Evolutionary conservation across 2,888 invertebrate species (phyloP), one percentile per base, ranked within the genome.

Genomic region (Drosophila barbarae): DNA sequence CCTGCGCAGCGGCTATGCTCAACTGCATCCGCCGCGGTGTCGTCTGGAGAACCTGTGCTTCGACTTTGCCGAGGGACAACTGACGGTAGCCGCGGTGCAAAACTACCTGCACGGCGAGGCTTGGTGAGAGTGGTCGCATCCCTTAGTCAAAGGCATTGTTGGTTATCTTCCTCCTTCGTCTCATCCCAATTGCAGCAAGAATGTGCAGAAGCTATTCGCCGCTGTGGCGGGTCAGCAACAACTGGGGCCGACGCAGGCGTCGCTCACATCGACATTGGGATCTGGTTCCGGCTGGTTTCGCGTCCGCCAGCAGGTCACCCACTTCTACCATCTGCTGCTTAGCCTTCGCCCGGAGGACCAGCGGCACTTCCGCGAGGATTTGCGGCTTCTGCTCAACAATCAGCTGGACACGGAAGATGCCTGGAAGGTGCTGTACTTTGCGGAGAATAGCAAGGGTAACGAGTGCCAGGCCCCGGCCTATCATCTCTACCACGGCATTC

Each of bases 401-500:
- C 78, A 83, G 46, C 67, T 85, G 35, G 80, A 79, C 34, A 56
- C 59, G 34, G 83, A 47, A 1, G 32, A 85, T 4, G 67, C 76
- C 4, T 82, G 87, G 72, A 86, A 88, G 41, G 47, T 72, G 0
- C 61, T 89, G 0, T 87, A 87, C 46, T 85, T 84, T 50, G 87
- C 88, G 4, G 86, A 87, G 64, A 84, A 82, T 41, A 72, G 60
- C 34, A 86, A 87, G 35, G 89, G 88, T 1, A 89, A 89, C 58
- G 85, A 88, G 23, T 88, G 88, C 39, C 81, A 79, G 42, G 75
- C 86, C 3, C 80, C 90, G 7, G 84, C 86, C 3, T 89, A 89
- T 80, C 90, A 90, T 59, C 72, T 89, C 5, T 77, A 89, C 5
- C 89, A 90, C 59, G 90, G 90, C 2, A 68, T 76, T 4, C 72